These are phyloP conservation scores for Apteryx owenii DNA, from an alignment of 2,113 vertebrate genomes.

Conservation along the genomic window DNA sequence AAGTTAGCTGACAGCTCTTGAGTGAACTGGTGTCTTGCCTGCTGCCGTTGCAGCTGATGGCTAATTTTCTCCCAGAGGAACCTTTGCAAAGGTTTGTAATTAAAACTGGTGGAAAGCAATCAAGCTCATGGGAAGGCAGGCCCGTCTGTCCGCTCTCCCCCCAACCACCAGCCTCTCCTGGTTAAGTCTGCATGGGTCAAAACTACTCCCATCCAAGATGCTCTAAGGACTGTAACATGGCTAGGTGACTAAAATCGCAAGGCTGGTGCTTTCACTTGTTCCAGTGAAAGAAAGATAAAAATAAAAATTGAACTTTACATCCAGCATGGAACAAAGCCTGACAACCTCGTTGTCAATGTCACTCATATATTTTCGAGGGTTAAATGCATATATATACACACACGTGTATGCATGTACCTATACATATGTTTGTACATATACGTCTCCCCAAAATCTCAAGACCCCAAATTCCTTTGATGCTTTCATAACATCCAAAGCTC, in stretches of 20 bases:
- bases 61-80: slow-evolving; percentile 55
- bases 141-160: not conserved
- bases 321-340: not conserved
- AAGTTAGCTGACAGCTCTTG: slow-evolving; percentile 46
- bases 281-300: not conserved
- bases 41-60: not conserved
- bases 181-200: not conserved
- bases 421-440: too few relatives aligned
- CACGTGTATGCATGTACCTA: not conserved
- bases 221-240: not conserved
- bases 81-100: slow-evolving; percentile 48
- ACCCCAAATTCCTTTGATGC: not conserved
- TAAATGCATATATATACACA: not conserved
- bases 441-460: not conserved
- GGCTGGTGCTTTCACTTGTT: not conserved
- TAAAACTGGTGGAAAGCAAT: slow-evolving; percentile 56
- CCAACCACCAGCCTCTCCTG: not conserved
- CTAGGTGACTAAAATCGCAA: not conserved
- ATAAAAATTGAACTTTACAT: not conserved
- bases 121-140: not conserved
- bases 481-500: not conserved
- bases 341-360: not conserved
- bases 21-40: slow-evolving; percentile 37
- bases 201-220: not conserved
- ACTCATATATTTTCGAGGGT: not conserved